Evolutionary conservation across 2,888 invertebrate species (phyloP).

Genomic region (Schrankia costaestrigalis): DNA sequence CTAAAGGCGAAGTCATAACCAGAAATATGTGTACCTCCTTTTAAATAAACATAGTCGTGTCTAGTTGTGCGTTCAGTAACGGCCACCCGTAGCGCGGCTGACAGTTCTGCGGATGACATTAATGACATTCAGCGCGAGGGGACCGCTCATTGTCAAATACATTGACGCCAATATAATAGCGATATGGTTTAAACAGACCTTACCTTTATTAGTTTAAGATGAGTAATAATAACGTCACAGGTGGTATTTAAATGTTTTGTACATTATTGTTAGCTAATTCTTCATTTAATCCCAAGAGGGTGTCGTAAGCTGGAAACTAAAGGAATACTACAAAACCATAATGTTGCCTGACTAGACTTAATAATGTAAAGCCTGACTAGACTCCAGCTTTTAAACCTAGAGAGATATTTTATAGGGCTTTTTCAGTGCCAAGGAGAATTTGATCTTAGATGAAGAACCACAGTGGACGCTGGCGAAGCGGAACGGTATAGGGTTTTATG

Average conservation of each 20-base stretch:
- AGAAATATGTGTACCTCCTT: too few relatives aligned
- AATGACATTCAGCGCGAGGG: slow-evolving; percentile 48
- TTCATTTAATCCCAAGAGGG: not conserved
- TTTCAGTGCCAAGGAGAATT: too few relatives aligned
- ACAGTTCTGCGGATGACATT: slow-evolving; percentile 52
- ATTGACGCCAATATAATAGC: slow-evolving; percentile 18
- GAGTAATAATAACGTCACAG: slow-evolving; percentile 3
- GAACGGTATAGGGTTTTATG: too few relatives aligned
- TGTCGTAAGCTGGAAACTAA: not conserved
- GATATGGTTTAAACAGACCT: slow-evolving; percentile 6
- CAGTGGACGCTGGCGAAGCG: too few relatives aligned
- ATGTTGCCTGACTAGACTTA: too few relatives aligned
- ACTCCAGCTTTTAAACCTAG: too few relatives aligned
- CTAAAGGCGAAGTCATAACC: too few relatives aligned
- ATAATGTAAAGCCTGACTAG: too few relatives aligned
- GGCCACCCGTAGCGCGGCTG: slow-evolving; percentile 27
- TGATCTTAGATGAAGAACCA: too few relatives aligned
- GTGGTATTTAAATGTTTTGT: slow-evolving; percentile 2
- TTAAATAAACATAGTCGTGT: slow-evolving; percentile 2
- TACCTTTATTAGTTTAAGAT: slow-evolving; percentile 6
- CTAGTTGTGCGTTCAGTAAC: slow-evolving; percentile 10
- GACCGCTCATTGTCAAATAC: slow-evolving; percentile 39
- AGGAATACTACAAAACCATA: too few relatives aligned
- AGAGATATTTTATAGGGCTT: too few relatives aligned
- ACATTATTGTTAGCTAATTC: not conserved